phyloP scores from a whole-genome alignment of 2,797 vertebrate genomes.

The Carcharodon carcharias region DNA sequence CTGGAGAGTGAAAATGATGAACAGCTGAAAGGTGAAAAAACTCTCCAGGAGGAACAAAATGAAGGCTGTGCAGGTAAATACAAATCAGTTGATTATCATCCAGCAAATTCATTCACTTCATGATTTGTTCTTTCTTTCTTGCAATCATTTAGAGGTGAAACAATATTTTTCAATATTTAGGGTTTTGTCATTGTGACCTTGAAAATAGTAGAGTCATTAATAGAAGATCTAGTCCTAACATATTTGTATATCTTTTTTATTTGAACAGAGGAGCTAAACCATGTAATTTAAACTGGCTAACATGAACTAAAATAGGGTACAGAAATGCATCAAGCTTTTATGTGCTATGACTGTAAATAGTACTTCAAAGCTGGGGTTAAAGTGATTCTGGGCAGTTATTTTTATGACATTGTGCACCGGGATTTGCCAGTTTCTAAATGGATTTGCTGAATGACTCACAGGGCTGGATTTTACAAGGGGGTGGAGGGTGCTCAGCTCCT shows the following conservation, averaged over 20 bases:
- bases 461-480: no score
- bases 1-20: slow-evolving; percentile 41
- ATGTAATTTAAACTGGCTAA: neutral
- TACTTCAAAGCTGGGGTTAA: neutral
- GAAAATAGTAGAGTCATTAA: neutral
- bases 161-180: neutral
- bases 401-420: neutral
- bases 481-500: no score
- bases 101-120: neutral
- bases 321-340: neutral
- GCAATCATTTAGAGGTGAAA: neutral
- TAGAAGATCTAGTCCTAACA: neutral
- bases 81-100: neutral
- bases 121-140: neutral
- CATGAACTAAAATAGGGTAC: neutral
- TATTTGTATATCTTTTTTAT: neutral
- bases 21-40: slow-evolving; percentile 42
- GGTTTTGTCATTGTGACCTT: neutral
- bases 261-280: neutral
- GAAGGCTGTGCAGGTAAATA: slow-evolving; percentile 61
- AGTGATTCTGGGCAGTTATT: neutral
- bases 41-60: slow-evolving; percentile 42
- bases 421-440: neutral
- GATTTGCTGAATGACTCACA: neutral
- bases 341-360: neutral